Conservation (phyloP, 2,113 vertebrate species). For the Neoarius graeffei region DNA sequence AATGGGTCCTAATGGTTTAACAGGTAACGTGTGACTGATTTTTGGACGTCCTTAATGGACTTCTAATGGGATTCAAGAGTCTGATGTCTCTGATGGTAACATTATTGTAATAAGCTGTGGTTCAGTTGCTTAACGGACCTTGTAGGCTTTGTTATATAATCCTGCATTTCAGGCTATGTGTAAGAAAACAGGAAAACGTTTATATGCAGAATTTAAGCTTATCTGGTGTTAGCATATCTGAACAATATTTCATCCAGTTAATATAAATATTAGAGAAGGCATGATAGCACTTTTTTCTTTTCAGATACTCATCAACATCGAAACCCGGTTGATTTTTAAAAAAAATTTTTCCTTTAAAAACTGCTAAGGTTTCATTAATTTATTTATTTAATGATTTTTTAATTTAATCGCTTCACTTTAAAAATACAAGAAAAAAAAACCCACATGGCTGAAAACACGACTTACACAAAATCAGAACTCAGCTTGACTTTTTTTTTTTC, state of each 20-base stretch:
- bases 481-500: not conserved
- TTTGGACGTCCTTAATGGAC: not conserved
- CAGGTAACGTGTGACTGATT: not conserved
- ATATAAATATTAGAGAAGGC: not conserved
- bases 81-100: not conserved
- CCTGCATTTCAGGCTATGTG: slow-evolving; percentile 1
- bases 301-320: not conserved
- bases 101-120: slow-evolving; percentile 8
- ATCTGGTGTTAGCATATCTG: not conserved
- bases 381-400: not conserved
- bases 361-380: not conserved
- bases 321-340: no score
- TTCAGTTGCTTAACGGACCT: not conserved
- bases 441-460: not conserved
- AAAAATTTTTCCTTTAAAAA: not conserved
- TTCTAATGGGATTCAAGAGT: not conserved
- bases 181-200: not conserved
- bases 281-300: not conserved
- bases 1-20: slow-evolving; percentile 8
- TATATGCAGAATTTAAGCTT: not conserved
- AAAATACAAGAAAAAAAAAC: not conserved
- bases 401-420: not conserved
- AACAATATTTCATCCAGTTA: not conserved
- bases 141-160: not conserved
- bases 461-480: not conserved